These are phyloP conservation scores for Parapsyche elsis DNA, from an alignment of 1,140 invertebrate genomes.

Conservation along the genomic window DNA sequence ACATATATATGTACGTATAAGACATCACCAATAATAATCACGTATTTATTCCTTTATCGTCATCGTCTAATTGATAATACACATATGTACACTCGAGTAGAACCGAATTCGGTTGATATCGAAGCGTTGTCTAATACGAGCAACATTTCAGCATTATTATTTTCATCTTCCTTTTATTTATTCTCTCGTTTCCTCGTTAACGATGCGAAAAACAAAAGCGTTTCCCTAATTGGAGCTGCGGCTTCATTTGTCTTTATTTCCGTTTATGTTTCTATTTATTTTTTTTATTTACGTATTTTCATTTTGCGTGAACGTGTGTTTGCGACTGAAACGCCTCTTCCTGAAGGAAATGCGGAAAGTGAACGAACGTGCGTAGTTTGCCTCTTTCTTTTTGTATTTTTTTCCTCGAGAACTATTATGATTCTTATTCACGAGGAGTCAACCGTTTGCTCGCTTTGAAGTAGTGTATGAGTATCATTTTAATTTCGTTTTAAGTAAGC, in stretches of 20 bases:
- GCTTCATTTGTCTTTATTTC: constrained; percentile 25
- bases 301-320: neutral
- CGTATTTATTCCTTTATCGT: neutral
- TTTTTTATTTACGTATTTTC: neutral
- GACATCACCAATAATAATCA: no score
- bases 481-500: no score
- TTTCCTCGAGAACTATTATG: neutral
- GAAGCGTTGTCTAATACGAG: neutral
- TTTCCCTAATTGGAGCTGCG: constrained; percentile 9
- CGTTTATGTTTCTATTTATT: neutral
- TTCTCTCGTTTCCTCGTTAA: constrained; percentile 4
- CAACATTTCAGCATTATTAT: constrained; percentile 1
- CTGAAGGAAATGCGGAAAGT: neutral
- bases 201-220: constrained; percentile 14
- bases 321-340: neutral
- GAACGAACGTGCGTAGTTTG: neutral
- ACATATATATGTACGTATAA: neutral
- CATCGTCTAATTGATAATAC: neutral
- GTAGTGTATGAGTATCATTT: no score
- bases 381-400: neutral
- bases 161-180: constrained; percentile 10
- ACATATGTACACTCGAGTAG: neutral
- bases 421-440: no score
- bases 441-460: no score
- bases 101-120: neutral